Conservation (phyloP, 2,797 vertebrate species). For the Takifugu ocellatus region DNA sequence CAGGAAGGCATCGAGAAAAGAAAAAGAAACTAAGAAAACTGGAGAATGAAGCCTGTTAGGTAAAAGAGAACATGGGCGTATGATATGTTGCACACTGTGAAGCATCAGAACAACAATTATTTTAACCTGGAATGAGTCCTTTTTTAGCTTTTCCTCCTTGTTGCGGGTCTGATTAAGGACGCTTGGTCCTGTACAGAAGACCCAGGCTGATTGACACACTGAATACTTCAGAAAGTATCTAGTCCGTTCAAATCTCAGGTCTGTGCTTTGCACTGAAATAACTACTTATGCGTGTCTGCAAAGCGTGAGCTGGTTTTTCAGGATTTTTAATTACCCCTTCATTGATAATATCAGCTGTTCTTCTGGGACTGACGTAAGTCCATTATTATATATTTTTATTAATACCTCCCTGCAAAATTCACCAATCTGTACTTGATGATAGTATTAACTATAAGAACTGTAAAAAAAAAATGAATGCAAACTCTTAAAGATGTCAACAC, state of each 20-base stretch:
- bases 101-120: not conserved
- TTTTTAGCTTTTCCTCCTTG: conserved; percentile 14
- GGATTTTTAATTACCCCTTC: conserved; percentile 27
- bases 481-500: not conserved
- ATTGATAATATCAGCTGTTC: conserved; percentile 16
- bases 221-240: not conserved
- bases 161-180: conserved; percentile 15
- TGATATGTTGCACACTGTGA: not conserved
- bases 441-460: not conserved
- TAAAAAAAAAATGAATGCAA: not conserved
- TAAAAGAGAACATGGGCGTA: conserved; percentile 10
- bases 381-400: no score
- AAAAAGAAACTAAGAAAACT: conserved; percentile 17
- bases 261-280: conserved; percentile 1
- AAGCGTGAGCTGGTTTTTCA: conserved; percentile 19
- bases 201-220: not conserved
- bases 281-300: conserved; percentile 1
- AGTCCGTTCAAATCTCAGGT: not conserved
- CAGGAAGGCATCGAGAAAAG: conserved; percentile 47
- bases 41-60: conserved; percentile 37
- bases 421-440: not conserved
- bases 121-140: conserved; percentile 3
- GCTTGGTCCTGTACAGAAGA: not conserved
- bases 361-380: conserved; percentile 11
- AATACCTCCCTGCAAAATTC: not conserved